Evolutionary conservation across 2,797 vertebrate species (phyloP).

Genomic region (Prionace glauca): DNA sequence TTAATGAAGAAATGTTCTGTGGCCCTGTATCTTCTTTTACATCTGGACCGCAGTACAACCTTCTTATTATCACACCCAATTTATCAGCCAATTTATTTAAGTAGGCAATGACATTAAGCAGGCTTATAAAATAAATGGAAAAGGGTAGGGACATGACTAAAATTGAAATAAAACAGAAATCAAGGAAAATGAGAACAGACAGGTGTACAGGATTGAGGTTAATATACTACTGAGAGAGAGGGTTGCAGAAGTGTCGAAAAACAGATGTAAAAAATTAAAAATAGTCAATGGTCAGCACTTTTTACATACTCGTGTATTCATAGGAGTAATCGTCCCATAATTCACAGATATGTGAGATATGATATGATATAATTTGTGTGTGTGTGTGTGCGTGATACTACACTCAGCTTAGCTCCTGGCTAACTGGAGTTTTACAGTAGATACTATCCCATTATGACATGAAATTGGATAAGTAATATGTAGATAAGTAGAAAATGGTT

Average conservation of each 20-base stretch:
- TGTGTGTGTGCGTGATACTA: neutral
- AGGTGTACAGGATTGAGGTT: constrained; percentile 10
- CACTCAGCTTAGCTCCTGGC: neutral
- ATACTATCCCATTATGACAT: neutral
- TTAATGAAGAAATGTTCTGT: neutral
- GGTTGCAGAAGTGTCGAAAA: constrained; percentile 2
- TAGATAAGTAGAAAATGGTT: constrained; percentile 9
- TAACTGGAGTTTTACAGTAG: neutral
- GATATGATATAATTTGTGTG: neutral
- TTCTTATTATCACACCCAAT: constrained; percentile 31
- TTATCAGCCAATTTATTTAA: constrained; percentile 29
- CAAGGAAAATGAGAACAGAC: constrained; percentile 15
- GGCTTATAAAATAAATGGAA: constrained; percentile 18
- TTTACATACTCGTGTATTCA: neutral
- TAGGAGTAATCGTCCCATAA: constrained; percentile 15
- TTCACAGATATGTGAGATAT: constrained; percentile 3
- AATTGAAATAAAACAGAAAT: constrained; percentile 15
- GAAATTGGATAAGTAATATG: neutral
- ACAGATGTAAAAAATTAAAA: neutral
- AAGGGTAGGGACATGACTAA: constrained; percentile 5
- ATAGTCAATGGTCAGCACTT: constrained; percentile 10
- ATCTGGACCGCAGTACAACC: neutral
- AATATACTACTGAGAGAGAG: constrained; percentile 1
- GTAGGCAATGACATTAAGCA: constrained; percentile 20
- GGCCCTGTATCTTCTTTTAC: neutral